phyloP scores from a whole-genome alignment of 2,113 vertebrate genomes.

The Perca fluviatilis region DNA sequence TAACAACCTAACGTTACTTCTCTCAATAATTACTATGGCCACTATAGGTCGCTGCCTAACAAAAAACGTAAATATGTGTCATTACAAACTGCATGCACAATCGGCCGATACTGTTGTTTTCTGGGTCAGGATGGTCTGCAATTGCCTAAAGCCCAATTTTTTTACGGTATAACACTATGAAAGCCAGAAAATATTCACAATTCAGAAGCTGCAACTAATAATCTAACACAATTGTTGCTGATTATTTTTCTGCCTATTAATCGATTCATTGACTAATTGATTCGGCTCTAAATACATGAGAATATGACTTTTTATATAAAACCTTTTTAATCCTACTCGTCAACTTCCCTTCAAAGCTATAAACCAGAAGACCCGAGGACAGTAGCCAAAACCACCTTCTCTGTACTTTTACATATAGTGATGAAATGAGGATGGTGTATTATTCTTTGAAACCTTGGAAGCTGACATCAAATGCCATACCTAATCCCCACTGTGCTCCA shows the following conservation, averaged over 20 bases:
- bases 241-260: neutral
- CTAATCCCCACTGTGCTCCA: slow-evolving; percentile 47
- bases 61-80: too few species aligned
- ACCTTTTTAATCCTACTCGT: neutral
- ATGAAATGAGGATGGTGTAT: slow-evolving; percentile 27
- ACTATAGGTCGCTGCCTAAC: too few species aligned
- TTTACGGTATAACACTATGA: too few species aligned
- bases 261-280: neutral
- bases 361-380: neutral
- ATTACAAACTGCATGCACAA: too few species aligned
- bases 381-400: neutral
- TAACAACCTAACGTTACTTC: too few species aligned
- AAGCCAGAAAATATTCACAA: neutral
- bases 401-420: slow-evolving; percentile 14
- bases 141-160: neutral
- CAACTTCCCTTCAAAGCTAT: neutral
- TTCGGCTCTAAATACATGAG: neutral
- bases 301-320: neutral
- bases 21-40: too few species aligned
- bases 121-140: too few species aligned
- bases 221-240: neutral
- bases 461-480: slow-evolving; percentile 45
- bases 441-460: slow-evolving; percentile 25
- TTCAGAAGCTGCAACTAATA: neutral
- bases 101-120: too few species aligned